A percentile compares a stretch with the other conserved stretches of the same genome.
Evolutionary conservation across 2,113 vertebrate genomes (phyloP).

Genomic region (Garra rufa): DNA sequence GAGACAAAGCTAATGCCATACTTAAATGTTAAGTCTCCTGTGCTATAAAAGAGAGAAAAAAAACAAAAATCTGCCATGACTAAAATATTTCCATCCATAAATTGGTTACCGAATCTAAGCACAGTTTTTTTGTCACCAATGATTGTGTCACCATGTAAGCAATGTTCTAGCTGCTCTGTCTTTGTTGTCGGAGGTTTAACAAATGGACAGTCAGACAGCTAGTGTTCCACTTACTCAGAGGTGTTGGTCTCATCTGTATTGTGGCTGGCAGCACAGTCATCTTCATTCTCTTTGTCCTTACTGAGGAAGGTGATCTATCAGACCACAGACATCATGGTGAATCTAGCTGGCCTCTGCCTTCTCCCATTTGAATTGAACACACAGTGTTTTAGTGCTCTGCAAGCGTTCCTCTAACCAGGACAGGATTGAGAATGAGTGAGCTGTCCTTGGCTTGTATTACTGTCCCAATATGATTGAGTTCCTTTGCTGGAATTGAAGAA

Average conservation of each 20-base stretch:
- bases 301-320: conserved; percentile 80
- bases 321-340: conserved; percentile 74
- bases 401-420: conserved; percentile 73
- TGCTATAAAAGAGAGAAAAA: neutral
- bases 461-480: conserved; percentile 79
- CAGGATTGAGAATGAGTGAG: conserved; percentile 83
- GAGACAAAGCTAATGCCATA: neutral
- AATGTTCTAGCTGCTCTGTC: conserved; percentile 48
- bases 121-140: conserved; percentile 25
- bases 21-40: neutral
- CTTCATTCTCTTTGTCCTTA: conserved; percentile 88
- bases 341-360: conserved; percentile 76
- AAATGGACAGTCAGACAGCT: conserved; percentile 80
- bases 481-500: conserved; percentile 73
- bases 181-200: conserved; percentile 72
- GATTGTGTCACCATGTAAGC: conserved; percentile 52
- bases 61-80: neutral
- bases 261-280: conserved; percentile 87
- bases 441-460: conserved; percentile 83
- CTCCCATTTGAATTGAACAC: conserved; percentile 82
- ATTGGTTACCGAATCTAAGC: neutral
- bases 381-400: conserved; percentile 69
- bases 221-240: conserved; percentile 77
- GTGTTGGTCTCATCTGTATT: conserved; percentile 81
- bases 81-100: conserved; percentile 1